Conservation (phyloP, 2,113 vertebrate genomes). For the Ailurus styani region DNA sequence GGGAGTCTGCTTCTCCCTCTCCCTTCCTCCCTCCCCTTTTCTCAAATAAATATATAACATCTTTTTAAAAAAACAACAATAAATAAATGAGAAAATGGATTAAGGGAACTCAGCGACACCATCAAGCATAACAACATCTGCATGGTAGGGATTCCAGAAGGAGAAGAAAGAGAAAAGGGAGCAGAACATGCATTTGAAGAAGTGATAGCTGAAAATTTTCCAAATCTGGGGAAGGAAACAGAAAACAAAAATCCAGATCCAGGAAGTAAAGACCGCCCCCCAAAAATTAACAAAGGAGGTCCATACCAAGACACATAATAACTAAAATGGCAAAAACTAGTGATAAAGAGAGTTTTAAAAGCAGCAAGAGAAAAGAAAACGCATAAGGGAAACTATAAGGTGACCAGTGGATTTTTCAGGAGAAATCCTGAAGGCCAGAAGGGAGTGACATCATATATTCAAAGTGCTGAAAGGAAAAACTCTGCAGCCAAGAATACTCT, state of each 20-base stretch:
- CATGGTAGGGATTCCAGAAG: neutral
- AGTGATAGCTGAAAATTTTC: neutral
- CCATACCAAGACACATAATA: neutral
- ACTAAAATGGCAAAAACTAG: neutral
- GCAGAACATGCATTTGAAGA: neutral
- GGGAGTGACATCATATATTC: neutral
- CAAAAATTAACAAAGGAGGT: neutral
- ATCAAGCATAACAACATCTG: neutral
- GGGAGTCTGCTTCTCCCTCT: too few species aligned
- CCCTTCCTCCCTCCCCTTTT: too few species aligned
- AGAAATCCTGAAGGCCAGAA: neutral
- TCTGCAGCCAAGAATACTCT: neutral
- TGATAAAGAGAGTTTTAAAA: neutral
- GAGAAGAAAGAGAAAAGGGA: neutral
- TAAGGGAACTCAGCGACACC: neutral
- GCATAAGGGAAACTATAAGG: neutral
- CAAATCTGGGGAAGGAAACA: neutral
- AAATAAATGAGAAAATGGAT: neutral
- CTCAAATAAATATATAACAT: too few species aligned
- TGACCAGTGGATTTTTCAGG: neutral
- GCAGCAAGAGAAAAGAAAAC: neutral
- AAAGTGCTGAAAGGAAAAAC: neutral
- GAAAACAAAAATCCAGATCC: neutral
- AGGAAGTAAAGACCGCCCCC: neutral
- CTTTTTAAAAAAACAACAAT: too few species aligned